These are phyloP conservation scores for Teleogryllus occipitalis DNA, from an alignment of 1,140 invertebrate genomes.

Conservation along the genomic window DNA sequence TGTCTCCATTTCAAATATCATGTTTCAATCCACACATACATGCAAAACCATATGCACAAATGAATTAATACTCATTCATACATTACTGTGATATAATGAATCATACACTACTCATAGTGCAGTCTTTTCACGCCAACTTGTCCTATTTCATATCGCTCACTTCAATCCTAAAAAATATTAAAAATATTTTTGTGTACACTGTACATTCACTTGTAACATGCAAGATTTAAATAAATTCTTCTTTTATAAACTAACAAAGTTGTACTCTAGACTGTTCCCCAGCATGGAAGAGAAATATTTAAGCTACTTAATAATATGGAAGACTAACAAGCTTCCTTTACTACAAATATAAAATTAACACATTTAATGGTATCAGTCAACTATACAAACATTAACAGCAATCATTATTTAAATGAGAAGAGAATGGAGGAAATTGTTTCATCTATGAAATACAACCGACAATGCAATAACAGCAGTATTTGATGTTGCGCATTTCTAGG, in stretches of 20 bases:
- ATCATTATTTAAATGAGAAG: neutral
- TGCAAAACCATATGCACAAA: neutral
- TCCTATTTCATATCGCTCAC: neutral
- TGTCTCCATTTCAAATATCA: neutral
- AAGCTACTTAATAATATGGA: neutral
- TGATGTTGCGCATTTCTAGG: neutral
- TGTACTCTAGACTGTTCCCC: neutral
- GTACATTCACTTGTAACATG: neutral
- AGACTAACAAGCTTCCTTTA: neutral
- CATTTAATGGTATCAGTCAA: neutral
- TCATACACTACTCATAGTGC: neutral
- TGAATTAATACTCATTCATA: neutral
- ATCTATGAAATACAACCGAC: neutral
- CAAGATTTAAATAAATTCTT: neutral
- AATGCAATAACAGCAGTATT: neutral
- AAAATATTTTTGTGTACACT: neutral
- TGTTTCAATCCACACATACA: too few relatives aligned
- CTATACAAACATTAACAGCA: neutral
- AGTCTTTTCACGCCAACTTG: neutral
- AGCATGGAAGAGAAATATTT: neutral
- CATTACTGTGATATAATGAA: neutral
- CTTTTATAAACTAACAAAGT: neutral
- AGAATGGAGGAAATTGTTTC: neutral
- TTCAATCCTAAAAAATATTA: neutral
- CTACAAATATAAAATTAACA: neutral